These are phyloP conservation scores for Acrossocheilus wenchowensis DNA, from an alignment of 2,797 vertebrate genomes.

Conservation along the genomic window DNA sequence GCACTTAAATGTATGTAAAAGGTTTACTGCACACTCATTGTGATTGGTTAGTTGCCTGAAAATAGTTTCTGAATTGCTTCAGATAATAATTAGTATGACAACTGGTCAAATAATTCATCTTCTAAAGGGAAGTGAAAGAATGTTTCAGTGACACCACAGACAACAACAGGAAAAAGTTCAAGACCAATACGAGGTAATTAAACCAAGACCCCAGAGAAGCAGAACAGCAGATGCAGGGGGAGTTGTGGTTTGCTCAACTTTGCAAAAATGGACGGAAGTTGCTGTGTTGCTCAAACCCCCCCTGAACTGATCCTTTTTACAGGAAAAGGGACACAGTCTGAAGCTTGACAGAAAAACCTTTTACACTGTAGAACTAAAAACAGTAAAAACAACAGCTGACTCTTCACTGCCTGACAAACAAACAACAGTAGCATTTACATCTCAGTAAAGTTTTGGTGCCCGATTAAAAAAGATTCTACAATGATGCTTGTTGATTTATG, in stretches of 20 bases:
- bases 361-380: background rate
- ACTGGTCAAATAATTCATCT: background rate
- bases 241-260: constrained; percentile 12
- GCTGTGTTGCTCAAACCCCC: background rate
- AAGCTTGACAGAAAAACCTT: background rate
- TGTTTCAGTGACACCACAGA: background rate
- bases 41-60: background rate
- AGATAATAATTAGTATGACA: background rate
- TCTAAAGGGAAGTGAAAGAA: constrained; percentile 6
- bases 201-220: constrained; percentile 9
- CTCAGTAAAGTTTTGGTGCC: background rate
- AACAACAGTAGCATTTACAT: background rate
- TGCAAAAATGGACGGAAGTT: constrained; percentile 9
- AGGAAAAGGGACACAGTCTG: background rate
- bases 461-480: background rate
- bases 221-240: background rate
- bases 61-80: background rate
- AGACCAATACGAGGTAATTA: background rate
- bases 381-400: background rate
- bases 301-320: background rate
- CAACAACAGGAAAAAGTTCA: constrained; percentile 18
- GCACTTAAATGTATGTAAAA: background rate
- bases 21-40: background rate
- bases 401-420: background rate
- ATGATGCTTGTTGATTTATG: background rate